Conservation (phyloP, 2,888 invertebrate species). For the Pardosa pseudoannulata region DNA sequence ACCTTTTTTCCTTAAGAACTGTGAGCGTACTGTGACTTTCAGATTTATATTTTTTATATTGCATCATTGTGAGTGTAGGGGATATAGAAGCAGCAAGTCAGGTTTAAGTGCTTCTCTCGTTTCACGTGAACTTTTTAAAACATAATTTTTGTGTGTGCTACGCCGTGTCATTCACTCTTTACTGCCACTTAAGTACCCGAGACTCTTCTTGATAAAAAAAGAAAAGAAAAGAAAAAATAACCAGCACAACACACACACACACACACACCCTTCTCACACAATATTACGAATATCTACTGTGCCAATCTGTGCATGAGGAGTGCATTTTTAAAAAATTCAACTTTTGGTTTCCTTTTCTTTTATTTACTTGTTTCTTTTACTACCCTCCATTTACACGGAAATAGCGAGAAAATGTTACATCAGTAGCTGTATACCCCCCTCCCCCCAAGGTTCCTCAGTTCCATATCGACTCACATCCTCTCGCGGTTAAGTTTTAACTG, state of each 20-base stretch:
- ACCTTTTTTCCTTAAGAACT: slow-evolving; percentile 44
- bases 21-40: slow-evolving; percentile 64
- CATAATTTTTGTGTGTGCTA: slow-evolving; percentile 44
- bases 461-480: too few species aligned
- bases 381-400: too few species aligned
- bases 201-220: background rate
- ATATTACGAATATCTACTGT: slow-evolving; percentile 24
- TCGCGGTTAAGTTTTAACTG: too few species aligned
- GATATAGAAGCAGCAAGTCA: slow-evolving; percentile 34
- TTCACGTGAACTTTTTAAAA: slow-evolving; percentile 41
- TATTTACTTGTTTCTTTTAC: too few species aligned
- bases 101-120: slow-evolving; percentile 61
- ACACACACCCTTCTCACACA: slow-evolving; percentile 19
- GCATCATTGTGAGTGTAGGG: slow-evolving; percentile 61
- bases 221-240: too few species aligned
- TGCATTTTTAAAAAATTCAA: too few species aligned
- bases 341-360: too few species aligned
- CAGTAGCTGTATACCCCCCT: too few species aligned
- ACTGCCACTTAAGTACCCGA: slow-evolving; percentile 51
- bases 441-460: too few species aligned
- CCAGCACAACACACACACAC: too few species aligned
- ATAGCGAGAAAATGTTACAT: too few species aligned
- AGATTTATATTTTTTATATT: slow-evolving; percentile 73
- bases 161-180: slow-evolving; percentile 33
- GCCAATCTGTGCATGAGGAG: slow-evolving; percentile 23